Evolutionary conservation across 1,140 invertebrate genomes (phyloP), one percentile per base, ranked within the genome.

Genomic region (Monochamus saltuarius): DNA sequence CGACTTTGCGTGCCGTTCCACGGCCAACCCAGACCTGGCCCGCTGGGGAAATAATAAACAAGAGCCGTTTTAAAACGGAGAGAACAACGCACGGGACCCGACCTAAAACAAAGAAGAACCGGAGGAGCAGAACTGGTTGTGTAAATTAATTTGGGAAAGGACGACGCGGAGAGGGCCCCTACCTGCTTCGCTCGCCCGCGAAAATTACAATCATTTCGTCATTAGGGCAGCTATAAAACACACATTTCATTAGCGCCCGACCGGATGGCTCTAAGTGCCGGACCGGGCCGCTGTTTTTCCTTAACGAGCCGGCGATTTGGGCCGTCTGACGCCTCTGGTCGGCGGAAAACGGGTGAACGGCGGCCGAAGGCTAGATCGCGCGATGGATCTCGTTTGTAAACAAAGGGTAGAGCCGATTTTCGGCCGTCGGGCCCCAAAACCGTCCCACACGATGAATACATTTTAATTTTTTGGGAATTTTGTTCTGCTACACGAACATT

Each of bases 201-300:
- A 72, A 72, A 72, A 72, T 72, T 72, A 72, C 67, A 69, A 72
- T 72, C 67, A 72, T 72, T 72, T 69, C 52, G 60, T 68, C 66
- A 64, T 68, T 68, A 66, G 52, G 56, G 11, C 34, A 54, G 60
- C 43, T 68, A 65, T 62, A 66, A 62, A 66, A 66, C 63, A 65
- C 63, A 68, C 66, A 67, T 65, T 65, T 67, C 56, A 63, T 65
- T 66, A 63, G 55, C 54, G 52, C 59, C 53, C 11, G 34, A 34
- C 16, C 45, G 17, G 46, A 29, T 55, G 3, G 37, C 38, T 7
- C 4, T 38, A 29, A 29, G 22, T 29, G 6, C 22, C 22, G 22
- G 22, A 29, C 22, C 22, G 22, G 22, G 22, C 22, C 2, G 22
- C 22, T 29, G 22, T 2, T 3, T 29, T 29, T 29, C 22, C 22